Conservation (phyloP, 2,113 vertebrate species). For the Lagopus leucura region DNA sequence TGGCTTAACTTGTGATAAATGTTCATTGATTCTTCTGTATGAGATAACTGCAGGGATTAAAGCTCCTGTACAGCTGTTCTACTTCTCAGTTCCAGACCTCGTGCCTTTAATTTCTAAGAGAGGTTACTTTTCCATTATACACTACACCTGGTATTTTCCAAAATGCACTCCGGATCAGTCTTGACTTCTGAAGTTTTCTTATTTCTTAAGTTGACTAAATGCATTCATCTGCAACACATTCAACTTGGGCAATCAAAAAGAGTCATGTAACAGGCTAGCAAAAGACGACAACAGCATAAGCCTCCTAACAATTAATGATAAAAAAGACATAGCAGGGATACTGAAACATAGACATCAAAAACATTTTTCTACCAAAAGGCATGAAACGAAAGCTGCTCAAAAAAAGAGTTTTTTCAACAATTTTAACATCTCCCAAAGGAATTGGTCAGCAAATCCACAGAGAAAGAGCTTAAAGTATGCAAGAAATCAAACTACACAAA, state of each 20-base stretch:
- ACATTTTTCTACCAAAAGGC: not conserved
- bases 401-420: not conserved
- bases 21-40: not conserved
- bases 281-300: too few relatives aligned
- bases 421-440: not conserved
- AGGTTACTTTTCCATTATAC: not conserved
- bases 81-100: not conserved
- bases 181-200: not conserved
- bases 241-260: not conserved
- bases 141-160: not conserved
- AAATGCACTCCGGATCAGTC: not conserved
- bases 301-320: not conserved
- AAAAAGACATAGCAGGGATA: not conserved
- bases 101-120: fast-evolving
- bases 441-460: not conserved
- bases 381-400: not conserved
- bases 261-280: not conserved
- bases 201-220: not conserved
- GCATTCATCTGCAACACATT: not conserved
- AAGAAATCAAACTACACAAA: constrained; percentile 23
- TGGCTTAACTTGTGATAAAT: constrained; percentile 13
- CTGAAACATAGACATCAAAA: not conserved
- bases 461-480: not conserved
- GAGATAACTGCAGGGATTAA: not conserved
- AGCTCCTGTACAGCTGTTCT: not conserved